Conservation (phyloP, 30 jellyfish, hydroid and myxozoan species). For the Clytia hemisphaerica region DNA sequence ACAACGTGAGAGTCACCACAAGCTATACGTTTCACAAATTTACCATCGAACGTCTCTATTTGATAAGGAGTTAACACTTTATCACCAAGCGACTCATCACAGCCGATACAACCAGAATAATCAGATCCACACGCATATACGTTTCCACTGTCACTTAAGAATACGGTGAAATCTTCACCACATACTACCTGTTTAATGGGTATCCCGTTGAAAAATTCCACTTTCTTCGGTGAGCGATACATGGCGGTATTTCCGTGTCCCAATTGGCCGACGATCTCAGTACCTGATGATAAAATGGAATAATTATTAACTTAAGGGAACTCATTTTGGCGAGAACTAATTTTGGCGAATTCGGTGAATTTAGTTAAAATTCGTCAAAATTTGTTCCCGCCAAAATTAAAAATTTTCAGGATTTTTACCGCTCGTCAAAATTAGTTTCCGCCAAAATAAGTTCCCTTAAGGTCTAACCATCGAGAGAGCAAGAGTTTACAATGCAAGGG, state of each 20-base stretch:
- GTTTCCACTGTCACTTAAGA: conserved; percentile 48
- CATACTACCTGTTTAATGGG: conserved; percentile 78
- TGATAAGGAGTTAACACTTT: conserved; percentile 60
- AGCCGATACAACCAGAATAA: conserved; percentile 71
- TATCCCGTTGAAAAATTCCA: conserved; percentile 65
- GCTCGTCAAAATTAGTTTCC: no score
- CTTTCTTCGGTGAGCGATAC: conserved; percentile 74
- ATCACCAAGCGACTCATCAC: conserved; percentile 43
- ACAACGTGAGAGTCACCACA: conserved; percentile 90
- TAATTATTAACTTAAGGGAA: no score
- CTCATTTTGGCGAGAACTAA: no score
- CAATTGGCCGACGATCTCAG: conserved; percentile 68
- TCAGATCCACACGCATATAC: conserved; percentile 79
- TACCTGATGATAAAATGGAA: no score
- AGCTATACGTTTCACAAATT: conserved; percentile 44
- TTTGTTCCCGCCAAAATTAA: no score
- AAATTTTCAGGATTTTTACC: no score
- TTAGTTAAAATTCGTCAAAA: no score
- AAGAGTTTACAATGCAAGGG: no score
- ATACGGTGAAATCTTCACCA: conserved; percentile 83
- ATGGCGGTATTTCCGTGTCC: conserved; percentile 84
- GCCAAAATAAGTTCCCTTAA: no score
- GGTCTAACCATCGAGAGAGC: no score
- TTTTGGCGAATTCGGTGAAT: no score
- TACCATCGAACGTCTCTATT: conserved; percentile 41